These are phyloP conservation scores for Rhinolophus sinicus DNA, from an alignment of 2,113 vertebrate species.

Conservation along the genomic window DNA sequence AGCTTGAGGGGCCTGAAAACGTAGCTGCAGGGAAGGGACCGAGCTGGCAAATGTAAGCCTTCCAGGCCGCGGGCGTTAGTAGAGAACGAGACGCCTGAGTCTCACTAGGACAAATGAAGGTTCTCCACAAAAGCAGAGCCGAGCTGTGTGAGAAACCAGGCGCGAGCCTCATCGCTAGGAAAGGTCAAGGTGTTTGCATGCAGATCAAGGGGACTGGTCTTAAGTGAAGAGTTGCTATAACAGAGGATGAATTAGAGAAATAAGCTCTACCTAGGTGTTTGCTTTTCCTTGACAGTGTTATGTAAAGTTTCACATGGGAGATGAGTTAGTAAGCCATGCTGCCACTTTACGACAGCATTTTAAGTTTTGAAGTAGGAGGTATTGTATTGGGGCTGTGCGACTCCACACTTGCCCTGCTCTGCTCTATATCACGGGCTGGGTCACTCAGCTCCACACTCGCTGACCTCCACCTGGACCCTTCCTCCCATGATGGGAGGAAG, in stretches of 20 bases:
- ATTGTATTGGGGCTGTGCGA: neutral
- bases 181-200: neutral
- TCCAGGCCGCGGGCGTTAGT: fast-evolving
- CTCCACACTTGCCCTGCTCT: neutral
- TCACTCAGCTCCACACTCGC: neutral
- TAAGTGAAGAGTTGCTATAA: neutral
- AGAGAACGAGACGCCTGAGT: neutral
- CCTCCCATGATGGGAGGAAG: neutral
- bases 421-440: neutral
- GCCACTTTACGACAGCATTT: neutral
- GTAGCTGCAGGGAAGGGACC: too few relatives aligned
- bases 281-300: slow-evolving; percentile 13
- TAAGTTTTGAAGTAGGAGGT: too few relatives aligned
- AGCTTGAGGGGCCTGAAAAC: neutral
- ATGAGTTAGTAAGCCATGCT: neutral
- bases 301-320: neutral
- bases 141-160: neutral
- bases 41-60: neutral
- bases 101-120: neutral
- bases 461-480: neutral
- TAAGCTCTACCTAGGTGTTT: neutral
- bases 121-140: neutral
- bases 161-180: neutral
- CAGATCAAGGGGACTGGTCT: neutral
- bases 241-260: neutral